Base-by-base conservation (phyloP, 1,140 invertebrate species). In the Gryllus bimaculatus region DNA sequence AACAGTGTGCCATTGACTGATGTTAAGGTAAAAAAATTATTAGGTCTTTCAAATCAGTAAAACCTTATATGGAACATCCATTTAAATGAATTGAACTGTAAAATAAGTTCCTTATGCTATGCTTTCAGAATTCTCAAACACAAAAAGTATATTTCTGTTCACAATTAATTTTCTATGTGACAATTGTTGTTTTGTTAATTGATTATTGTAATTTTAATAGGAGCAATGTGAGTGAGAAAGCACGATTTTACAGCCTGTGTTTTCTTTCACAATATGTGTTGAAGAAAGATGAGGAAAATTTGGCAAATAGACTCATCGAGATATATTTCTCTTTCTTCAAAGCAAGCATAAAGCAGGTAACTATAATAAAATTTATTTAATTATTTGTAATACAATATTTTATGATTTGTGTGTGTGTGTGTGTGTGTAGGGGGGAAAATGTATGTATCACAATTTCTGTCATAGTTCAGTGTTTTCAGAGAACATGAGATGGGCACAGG, bases 241-340 rank as follows among this genome's bases (percentile, higher is more conserved):
- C 97, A 0, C 96, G 98, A 84, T 98, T 98, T 85, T 99, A 98
- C 86, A 92, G 93, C 0, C 89, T 99, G 20, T 98, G 97, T 84
- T 95, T 98, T 84, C 86, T 99, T 20, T 93, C 93, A 73, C 95
- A 96, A 84, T 92, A 94, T 82, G 88, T 92, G 81, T 86, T 95
- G 74, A 86, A 89, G 13, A 89, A 90, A 48, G 91, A 93, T 12
- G 93, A 96, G 77, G 87, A 88, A 6, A 89, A 93, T 77, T 87
- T 98, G 20, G 96, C 97, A 0, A 90, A 90, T 80, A 92, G 90
- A 82, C 86, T 99, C 18, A 93, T 99, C 13, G 88, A 92, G 78
- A 92, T 99, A n/a, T 99, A 98, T 85, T 97, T 99, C 84, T 92
- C 94, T 0, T 96, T 99, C 83, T 99, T 99, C 87, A 98, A 97